These are phyloP conservation scores for Lamellibrachia luymesi DNA, from an alignment of 1,140 invertebrate species.

Conservation along the genomic window DNA sequence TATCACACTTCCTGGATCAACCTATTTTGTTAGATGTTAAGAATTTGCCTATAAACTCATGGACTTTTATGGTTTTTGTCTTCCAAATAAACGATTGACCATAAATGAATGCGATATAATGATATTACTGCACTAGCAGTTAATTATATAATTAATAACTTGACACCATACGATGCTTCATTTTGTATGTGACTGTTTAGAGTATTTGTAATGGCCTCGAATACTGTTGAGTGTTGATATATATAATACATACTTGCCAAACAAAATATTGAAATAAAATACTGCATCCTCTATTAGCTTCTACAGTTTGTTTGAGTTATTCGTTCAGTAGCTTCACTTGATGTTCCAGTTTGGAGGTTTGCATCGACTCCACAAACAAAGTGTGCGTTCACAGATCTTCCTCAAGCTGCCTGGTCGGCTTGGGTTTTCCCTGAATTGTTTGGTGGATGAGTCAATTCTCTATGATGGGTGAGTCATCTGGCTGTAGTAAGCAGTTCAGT, in stretches of 20 bases:
- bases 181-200: not conserved
- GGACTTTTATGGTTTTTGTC: too few species aligned
- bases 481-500: slow-evolving; percentile 3
- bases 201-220: not conserved
- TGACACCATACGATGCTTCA: not conserved
- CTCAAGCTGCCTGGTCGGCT: slow-evolving; percentile 54
- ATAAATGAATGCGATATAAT: too few species aligned
- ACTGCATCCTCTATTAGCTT: not conserved
- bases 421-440: slow-evolving; percentile 49
- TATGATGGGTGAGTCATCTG: slow-evolving; percentile 52
- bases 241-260: not conserved
- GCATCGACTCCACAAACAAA: slow-evolving; percentile 27
- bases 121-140: not conserved
- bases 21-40: too few species aligned
- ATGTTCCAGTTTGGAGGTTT: slow-evolving; percentile 32
- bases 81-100: too few species aligned
- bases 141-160: not conserved
- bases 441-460: slow-evolving; percentile 51
- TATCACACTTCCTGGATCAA: too few species aligned
- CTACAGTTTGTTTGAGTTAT: not conserved
- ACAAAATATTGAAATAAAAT: not conserved
- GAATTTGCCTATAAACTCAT: too few species aligned
- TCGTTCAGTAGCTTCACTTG: not conserved
- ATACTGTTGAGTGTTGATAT: too few species aligned
- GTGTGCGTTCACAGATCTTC: slow-evolving; percentile 39